These are phyloP conservation scores for Lysiphlebus fabarum DNA, from an alignment of 1,140 invertebrate species.

Conservation along the genomic window DNA sequence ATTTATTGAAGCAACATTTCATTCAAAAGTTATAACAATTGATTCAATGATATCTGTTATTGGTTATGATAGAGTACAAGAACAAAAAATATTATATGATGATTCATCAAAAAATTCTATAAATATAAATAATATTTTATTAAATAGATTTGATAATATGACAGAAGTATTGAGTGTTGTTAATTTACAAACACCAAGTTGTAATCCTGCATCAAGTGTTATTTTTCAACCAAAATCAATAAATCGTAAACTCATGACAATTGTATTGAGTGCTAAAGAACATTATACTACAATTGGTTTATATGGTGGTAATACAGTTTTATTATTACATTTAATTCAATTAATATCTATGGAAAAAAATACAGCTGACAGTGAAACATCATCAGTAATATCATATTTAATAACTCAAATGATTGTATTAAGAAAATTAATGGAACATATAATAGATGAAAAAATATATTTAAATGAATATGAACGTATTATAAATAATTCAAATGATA, in stretches of 20 bases:
- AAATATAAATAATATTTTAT: too few species aligned
- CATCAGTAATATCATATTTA: slow-evolving; percentile 29
- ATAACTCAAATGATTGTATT: slow-evolving; percentile 38
- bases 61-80: slow-evolving; percentile 61
- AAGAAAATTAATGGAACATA: slow-evolving; percentile 39
- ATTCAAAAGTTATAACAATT: slow-evolving; percentile 69
- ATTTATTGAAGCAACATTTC: slow-evolving; percentile 65
- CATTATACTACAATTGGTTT: slow-evolving; percentile 56
- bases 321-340: slow-evolving; percentile 60
- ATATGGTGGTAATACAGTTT: slow-evolving; percentile 59
- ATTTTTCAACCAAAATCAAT: slow-evolving; percentile 37
- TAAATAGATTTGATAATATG: too few species aligned
- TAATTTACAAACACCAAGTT: not conserved
- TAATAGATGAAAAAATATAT: slow-evolving; percentile 32
- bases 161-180: too few species aligned
- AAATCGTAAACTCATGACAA: slow-evolving; percentile 47
- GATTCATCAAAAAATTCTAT: too few species aligned
- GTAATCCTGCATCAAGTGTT: slow-evolving; percentile 25
- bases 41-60: slow-evolving; percentile 63
- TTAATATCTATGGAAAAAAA: slow-evolving; percentile 50
- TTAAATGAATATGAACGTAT: slow-evolving; percentile 30
- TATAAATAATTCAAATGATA: slow-evolving; percentile 58
- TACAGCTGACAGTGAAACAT: slow-evolving; percentile 22
- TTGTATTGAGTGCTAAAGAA: slow-evolving; percentile 47
- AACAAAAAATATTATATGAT: not conserved